Evolutionary conservation across 1,140 invertebrate species (phyloP), one percentile per base, ranked within the genome.

Genomic region (Zaprionus inermis): DNA sequence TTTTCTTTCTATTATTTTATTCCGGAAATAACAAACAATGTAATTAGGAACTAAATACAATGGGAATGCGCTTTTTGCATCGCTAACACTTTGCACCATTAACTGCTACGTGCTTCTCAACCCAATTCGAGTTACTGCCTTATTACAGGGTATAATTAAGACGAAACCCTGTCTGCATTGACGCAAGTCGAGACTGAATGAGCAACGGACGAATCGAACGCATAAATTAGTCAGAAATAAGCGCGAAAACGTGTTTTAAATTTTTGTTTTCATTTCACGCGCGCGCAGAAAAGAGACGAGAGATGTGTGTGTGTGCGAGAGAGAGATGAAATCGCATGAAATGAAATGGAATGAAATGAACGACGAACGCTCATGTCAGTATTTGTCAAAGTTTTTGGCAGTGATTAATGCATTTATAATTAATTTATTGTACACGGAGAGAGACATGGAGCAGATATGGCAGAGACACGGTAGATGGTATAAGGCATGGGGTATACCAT

Each of bases 361-460:
- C 70, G 69, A 74, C 61, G 78, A 81, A 81, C 83, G 82, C 83
- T 89, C 84, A 89, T 89, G 84, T 89, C 84, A 89, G 80, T 89
- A 89, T 89, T 89, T 89, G 84, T 89, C 84, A 89, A 89, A 89
- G 74, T 80, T 83, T 88, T 89, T 88, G 84, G 75, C 84, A 89
- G 70, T 89, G 84, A 89, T 89, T 89, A 89, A 89, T 89, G 85
- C 84, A 89, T 89, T 89, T 89, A 89, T 89, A 89, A 89, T 89
- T 89, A 89, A 88, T 88, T 89, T 88, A 88, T 88, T 88, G 84
- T 88, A 83, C 72, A 76, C 71, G 67, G 60, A 79, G 7, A 67
- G 55, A 79, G 7, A 38, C 41, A 30, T 55, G 58, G 36, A 55
- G 63, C 41, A 56, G 61, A 36, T 65, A 64, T 38, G 49, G 24